Conservation (phyloP, 1,140 invertebrate genomes). For the Philopotamus ludificatus region DNA sequence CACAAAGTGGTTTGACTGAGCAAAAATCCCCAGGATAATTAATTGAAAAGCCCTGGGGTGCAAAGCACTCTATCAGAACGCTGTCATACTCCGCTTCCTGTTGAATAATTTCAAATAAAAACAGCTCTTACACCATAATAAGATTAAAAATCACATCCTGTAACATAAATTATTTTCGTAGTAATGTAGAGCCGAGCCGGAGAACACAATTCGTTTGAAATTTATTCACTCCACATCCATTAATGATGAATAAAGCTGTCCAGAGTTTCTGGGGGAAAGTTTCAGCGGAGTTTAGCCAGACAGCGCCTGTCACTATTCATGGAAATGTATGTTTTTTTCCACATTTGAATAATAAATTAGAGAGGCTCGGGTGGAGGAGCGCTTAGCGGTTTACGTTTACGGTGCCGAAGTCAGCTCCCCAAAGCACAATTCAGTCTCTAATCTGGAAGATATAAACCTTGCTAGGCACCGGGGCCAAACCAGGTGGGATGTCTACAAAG, state of each 20-base stretch:
- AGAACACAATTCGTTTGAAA: too few relatives aligned
- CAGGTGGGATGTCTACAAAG: conserved; percentile 1
- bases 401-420: conserved; percentile 5
- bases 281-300: conserved; percentile 8
- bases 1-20: neutral
- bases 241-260: conserved; percentile 26
- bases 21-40: neutral
- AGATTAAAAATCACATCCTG: too few relatives aligned
- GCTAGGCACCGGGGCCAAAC: neutral
- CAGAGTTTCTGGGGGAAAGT: conserved; percentile 4
- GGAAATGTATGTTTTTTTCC: neutral
- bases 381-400: neutral
- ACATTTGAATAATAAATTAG: neutral
- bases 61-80: neutral
- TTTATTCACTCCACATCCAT: neutral
- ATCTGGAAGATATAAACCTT: conserved; percentile 8
- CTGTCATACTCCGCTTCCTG: too few relatives aligned
- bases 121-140: too few relatives aligned
- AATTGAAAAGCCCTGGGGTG: neutral
- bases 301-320: neutral
- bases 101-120: too few relatives aligned
- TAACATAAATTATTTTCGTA: too few relatives aligned
- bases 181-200: too few relatives aligned
- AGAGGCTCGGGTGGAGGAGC: neutral
- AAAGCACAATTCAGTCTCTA: neutral